Conservation (phyloP, 1,140 invertebrate genomes). For the Sitophilus oryzae region DNA sequence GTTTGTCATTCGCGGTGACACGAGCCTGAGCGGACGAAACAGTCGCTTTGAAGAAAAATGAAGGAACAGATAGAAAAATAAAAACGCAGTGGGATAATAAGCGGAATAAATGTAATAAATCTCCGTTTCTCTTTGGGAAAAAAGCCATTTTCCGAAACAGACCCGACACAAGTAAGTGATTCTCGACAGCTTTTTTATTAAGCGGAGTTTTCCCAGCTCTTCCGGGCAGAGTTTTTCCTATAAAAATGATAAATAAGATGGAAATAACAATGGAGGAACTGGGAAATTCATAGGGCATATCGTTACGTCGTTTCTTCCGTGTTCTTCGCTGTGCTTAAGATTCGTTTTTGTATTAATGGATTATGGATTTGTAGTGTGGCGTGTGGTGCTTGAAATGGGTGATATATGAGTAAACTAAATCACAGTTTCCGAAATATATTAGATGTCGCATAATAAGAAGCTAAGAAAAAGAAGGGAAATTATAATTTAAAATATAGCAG, state of each 20-base stretch:
- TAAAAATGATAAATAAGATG: constrained; percentile 9
- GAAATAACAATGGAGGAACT: neutral
- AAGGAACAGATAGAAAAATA: constrained; percentile 21
- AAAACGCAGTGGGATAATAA: constrained; percentile 23
- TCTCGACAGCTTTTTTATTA: constrained; percentile 27
- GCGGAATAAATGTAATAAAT: constrained; percentile 28
- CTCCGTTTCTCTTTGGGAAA: constrained; percentile 21
- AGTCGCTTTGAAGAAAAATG: constrained; percentile 8
- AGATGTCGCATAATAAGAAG: too few species aligned
- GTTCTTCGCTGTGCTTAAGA: too few species aligned
- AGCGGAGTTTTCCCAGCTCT: constrained; percentile 4
- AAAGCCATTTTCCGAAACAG: constrained; percentile 17
- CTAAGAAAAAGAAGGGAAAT: too few species aligned
- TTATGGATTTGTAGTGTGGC: too few species aligned
- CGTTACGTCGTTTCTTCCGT: too few species aligned
- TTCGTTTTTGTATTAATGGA: too few species aligned
- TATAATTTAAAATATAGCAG: too few species aligned
- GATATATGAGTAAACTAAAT: too few species aligned
- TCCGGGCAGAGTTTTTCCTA: neutral
- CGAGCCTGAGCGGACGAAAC: constrained; percentile 14
- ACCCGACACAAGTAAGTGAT: constrained; percentile 25
- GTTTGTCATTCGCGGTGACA: constrained; percentile 19
- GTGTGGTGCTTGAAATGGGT: too few species aligned
- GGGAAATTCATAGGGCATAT: neutral
- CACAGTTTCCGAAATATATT: too few species aligned